Evolutionary conservation across 2,888 invertebrate genomes (phyloP), one percentile per base, ranked within the genome.

Genomic region (Prostheceraeus crozeri): DNA sequence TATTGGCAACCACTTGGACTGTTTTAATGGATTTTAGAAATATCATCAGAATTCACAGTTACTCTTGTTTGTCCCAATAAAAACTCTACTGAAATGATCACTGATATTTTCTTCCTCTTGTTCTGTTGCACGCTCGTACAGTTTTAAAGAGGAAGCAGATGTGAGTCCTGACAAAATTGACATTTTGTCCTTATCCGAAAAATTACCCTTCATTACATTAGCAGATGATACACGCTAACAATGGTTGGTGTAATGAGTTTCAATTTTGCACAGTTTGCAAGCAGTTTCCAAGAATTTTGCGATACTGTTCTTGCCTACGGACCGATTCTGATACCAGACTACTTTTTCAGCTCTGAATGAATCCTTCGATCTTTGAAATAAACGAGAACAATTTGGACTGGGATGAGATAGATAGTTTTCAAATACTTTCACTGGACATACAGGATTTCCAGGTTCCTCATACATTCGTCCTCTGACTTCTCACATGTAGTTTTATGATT

Each of bases 101-200:
- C 40, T 40, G 14, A 40, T 40, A 19, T 19, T 14, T 40, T 14
- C 40, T 40, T 40, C 19, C 6, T 40, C 40, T 40, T 40, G 14
- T 40, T 40, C 40, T 16, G 6, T 40, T 14, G 40, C 19, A 6
- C n/a, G 40, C 40, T 40, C 40, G 19, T 40, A 40, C n/a, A 40
- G 40, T 40, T 40, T 40, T 19, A 40, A 40, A 40, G 40, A 40
- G 19, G 40, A 14, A 40, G 19, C 40, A 40, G 40, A 40, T 19
- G n/a, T 40, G 19, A 16, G 40, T 14, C 40, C 40, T 40, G 40
- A 40, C n/a, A n/a, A n/a, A 40, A 40, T 19, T 40, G 40, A 14
- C 40, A 40, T 40, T 6, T 16, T 40, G 40, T 40, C 40, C 19
- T 14, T 40, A 19, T 40, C 40, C 14, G 40, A 40, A 40, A 40